Evolutionary conservation across 2,888 invertebrate genomes (phyloP), one percentile per base, ranked within the genome.

Genomic region (Parnassius orleans): DNA sequence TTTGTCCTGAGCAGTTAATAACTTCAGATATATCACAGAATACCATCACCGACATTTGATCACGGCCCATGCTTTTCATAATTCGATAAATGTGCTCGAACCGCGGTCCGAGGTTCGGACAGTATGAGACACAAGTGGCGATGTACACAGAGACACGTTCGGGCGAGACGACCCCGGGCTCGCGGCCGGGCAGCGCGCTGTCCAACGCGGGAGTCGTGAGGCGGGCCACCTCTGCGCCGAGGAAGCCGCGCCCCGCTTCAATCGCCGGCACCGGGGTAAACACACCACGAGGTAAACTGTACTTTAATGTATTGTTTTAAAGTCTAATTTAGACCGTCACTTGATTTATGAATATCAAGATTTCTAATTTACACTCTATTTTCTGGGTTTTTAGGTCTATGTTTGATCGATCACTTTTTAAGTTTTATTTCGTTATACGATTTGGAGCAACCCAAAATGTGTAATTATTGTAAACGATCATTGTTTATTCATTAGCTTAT

Each of bases 141-240:
- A n/a, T 57, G 68, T 77, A 62, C 65, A 70, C 91, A 94, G 95
- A 95, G 88, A 92, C 94, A 73, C 93, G 95, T 74, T 95, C 95
- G 71, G 95, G 96, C 71, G 95, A 95, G 79, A 94, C 94, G 71
- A 96, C 96, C 68, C 95, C 95, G 67, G 87, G 93, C 80, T 97
- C 97, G 73, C 93, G 97, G 83, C 97, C 97, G 68, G 95, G 95
- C 84, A 97, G 97, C 92, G 96, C 97, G 73, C 93, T 97, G 93
- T 97, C 94, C 50, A 91, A 90, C 74, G 89, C 93, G 62, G 92
- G 93, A 72, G 92, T 93, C 72, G 93, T 92, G 68, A 93, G 94
- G 77, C 95, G 94, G 72, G 95, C 81, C 94, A 95, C 72, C 93
- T 95, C 75, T 92, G 78, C 88, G 93, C 77, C 92, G 74, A 93